Percentiles rank a stretch among this genome's conserved stretches.
These are phyloP conservation scores for Aramus guarauna DNA, from an alignment of 2,113 vertebrate genomes.

Conservation along the genomic window DNA sequence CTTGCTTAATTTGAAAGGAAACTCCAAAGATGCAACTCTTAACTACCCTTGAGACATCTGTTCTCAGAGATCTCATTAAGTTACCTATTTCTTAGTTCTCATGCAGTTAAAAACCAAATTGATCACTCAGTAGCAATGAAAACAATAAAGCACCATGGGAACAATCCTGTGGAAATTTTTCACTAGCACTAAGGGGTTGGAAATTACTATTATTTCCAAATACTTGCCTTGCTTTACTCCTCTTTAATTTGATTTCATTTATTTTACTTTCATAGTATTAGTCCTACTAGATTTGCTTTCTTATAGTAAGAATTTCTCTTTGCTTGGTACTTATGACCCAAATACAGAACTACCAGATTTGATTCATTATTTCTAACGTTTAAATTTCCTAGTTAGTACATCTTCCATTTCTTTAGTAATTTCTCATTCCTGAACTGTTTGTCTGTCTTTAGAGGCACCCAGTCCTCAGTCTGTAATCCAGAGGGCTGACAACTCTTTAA, in stretches of 20 bases:
- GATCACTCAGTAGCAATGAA: neutral
- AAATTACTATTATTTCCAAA: neutral
- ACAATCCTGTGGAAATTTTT: neutral
- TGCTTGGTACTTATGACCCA: neutral
- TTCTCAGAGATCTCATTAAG: neutral
- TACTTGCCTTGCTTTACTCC: neutral
- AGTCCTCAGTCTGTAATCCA: neutral
- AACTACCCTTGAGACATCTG: neutral
- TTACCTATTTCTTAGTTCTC: neutral
- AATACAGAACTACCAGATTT: neutral
- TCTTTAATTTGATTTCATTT: neutral
- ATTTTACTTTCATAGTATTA: neutral
- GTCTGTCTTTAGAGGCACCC: neutral
- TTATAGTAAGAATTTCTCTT: neutral
- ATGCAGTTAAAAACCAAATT: neutral
- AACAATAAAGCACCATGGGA: neutral
- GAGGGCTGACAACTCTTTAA: neutral
- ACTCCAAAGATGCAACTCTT: neutral
- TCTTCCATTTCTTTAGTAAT: neutral
- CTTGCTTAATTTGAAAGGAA: neutral
- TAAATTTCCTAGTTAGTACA: neutral
- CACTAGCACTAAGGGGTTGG: neutral
- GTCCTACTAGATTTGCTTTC: neutral
- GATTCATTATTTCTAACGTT: neutral
- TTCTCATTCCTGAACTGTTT: neutral